These are phyloP conservation scores for Rynchops niger DNA, from an alignment of 2,113 vertebrate genomes.

Conservation along the genomic window DNA sequence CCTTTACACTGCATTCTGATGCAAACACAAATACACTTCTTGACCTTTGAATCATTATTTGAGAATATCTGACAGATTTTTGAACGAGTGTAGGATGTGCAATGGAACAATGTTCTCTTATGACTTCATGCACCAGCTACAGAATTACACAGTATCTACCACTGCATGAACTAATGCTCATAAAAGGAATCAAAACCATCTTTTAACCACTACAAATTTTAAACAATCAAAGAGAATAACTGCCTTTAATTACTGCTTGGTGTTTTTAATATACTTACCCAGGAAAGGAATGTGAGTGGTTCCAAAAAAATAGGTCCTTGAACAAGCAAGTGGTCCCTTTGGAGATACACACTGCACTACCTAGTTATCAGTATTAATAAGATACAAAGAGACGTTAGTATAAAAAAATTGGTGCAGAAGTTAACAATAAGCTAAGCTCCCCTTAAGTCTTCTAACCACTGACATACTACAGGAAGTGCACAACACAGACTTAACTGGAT, in stretches of 20 bases:
- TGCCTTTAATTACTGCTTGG: not conserved
- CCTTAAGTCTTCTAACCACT: conserved; percentile 25
- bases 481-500: conserved; percentile 16
- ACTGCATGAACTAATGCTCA: not conserved
- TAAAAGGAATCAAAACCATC: not conserved
- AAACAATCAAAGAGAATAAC: not conserved
- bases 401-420: not conserved
- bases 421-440: not conserved
- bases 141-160: not conserved
- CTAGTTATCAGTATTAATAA: conserved; percentile 66
- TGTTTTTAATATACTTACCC: conserved; percentile 75
- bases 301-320: conserved; percentile 95
- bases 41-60: not conserved
- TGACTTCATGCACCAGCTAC: not conserved
- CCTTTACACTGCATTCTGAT: not conserved
- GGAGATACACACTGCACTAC: conserved; percentile 92
- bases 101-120: not conserved
- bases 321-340: conserved; percentile 90
- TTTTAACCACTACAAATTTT: not conserved
- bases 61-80: not conserved
- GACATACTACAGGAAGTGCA: conserved; percentile 11
- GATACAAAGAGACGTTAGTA: not conserved
- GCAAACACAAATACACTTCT: not conserved
- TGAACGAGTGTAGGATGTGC: rapidly evolving
- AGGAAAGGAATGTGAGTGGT: conserved; percentile 87